Conservation (phyloP, 2,888 invertebrate species). For the Xylota segnis region DNA sequence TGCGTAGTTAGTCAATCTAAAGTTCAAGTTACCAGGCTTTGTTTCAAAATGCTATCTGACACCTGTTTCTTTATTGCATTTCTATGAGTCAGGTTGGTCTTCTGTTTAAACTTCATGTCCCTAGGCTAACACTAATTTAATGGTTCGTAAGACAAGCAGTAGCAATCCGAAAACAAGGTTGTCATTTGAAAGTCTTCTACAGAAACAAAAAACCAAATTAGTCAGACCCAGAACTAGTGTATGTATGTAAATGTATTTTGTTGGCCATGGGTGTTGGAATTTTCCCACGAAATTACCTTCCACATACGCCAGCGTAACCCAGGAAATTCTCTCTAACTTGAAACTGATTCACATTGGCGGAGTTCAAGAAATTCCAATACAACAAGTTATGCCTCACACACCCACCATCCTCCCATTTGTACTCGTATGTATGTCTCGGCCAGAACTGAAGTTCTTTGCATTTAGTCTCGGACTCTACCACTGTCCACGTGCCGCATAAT, state of each 20-base stretch:
- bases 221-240: not conserved
- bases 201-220: not conserved
- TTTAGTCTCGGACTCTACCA: conserved; percentile 16
- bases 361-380: not conserved
- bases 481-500: conserved; percentile 52
- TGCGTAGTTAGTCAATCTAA: no score
- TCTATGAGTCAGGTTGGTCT: not conserved
- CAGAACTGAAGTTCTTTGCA: not conserved
- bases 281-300: conserved; percentile 1
- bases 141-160: not conserved
- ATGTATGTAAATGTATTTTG: not conserved
- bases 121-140: not conserved
- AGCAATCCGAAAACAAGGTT: conserved; percentile 2
- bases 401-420: not conserved
- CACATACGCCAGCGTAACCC: conserved; percentile 11
- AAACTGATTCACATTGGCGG: not conserved
- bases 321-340: not conserved
- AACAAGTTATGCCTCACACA: not conserved
- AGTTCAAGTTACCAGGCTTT: no score
- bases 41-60: no score
- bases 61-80: not conserved
- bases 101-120: not conserved
- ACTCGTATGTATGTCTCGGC: no score
- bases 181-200: not conserved
- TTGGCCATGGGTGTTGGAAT: not conserved